A percentile compares a stretch with the other conserved stretches of the same genome.
These are phyloP conservation scores for Rhingia rostrata DNA, from an alignment of 2,888 invertebrate species.

Conservation along the genomic window DNA sequence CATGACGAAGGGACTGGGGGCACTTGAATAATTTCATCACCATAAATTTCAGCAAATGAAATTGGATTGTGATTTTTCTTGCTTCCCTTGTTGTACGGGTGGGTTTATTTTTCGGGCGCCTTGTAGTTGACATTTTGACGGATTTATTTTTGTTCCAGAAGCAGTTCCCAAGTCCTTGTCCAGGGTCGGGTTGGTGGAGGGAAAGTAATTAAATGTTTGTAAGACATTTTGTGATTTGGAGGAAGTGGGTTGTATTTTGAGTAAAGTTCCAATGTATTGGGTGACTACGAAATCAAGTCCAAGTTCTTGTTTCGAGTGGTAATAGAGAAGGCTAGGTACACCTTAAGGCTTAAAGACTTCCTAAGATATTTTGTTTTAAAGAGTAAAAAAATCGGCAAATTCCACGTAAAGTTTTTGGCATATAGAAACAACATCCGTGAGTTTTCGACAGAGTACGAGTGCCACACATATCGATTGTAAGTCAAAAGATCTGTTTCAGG, in stretches of 20 bases:
- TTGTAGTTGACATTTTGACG: slow-evolving; percentile 57
- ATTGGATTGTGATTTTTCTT: slow-evolving; percentile 60
- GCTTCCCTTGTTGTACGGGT: neutral
- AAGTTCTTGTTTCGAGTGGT: no score
- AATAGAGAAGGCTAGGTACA: no score
- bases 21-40: slow-evolving; percentile 54
- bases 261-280: no score
- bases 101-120: slow-evolving; percentile 42
- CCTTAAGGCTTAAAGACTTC: no score
- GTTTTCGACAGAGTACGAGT: no score
- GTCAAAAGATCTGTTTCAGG: no score
- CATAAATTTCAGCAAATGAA: slow-evolving; percentile 69
- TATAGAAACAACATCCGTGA: no score
- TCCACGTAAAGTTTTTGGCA: no score
- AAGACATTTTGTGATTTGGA: neutral
- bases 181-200: neutral
- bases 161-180: neutral
- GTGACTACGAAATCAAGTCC: no score
- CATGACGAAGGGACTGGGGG: slow-evolving; percentile 3
- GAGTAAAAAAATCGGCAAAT: no score
- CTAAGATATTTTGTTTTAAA: no score
- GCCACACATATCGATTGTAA: no score
- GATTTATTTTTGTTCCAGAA: slow-evolving; percentile 49
- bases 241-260: neutral
- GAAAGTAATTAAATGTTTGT: neutral